Conservation (phyloP, 2,888 invertebrate genomes). For the Cataglyphis cursor region DNA sequence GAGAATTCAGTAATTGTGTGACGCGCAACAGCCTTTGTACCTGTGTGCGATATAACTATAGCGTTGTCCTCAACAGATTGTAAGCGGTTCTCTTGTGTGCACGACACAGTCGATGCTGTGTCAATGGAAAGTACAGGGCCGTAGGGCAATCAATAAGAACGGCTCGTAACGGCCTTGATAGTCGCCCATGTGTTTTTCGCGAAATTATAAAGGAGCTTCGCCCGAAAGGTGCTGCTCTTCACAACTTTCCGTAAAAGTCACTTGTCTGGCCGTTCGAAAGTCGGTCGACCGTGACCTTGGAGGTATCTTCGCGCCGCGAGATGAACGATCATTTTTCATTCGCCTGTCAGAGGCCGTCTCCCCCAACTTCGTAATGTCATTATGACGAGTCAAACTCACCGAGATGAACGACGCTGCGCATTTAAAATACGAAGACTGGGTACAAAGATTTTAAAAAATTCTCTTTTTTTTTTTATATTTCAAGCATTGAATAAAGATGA, state of each 20-base stretch:
- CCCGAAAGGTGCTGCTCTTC: neutral
- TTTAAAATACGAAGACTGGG: neutral
- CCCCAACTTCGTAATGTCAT: slow-evolving; percentile 27
- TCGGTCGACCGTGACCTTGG: neutral
- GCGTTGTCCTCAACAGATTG: slow-evolving; percentile 15
- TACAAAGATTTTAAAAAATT: neutral
- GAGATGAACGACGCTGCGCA: neutral
- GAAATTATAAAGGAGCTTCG: neutral
- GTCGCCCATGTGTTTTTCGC: slow-evolving; percentile 18
- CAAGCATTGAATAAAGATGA: neutral
- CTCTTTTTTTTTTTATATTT: neutral
- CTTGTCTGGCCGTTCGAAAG: neutral
- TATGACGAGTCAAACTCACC: slow-evolving; percentile 30
- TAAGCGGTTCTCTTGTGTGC: slow-evolving; percentile 35
- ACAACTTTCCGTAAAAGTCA: slow-evolving; percentile 36
- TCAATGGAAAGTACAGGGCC: slow-evolving; percentile 27
- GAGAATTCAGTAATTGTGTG: slow-evolving; percentile 20
- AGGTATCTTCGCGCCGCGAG: neutral
- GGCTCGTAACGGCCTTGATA: slow-evolving; percentile 5
- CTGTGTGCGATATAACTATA: slow-evolving; percentile 2
- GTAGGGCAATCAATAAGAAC: slow-evolving; percentile 38
- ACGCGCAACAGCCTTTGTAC: neutral
- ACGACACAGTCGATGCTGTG: slow-evolving; percentile 44
- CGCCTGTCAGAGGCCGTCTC: slow-evolving; percentile 12
- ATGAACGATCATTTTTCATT: slow-evolving; percentile 45